A percentile compares a stretch with the other conserved stretches of the same genome.
phyloP scores from a whole-genome alignment of 1,140 invertebrate species.

The Vollenhovia emeryi region DNA sequence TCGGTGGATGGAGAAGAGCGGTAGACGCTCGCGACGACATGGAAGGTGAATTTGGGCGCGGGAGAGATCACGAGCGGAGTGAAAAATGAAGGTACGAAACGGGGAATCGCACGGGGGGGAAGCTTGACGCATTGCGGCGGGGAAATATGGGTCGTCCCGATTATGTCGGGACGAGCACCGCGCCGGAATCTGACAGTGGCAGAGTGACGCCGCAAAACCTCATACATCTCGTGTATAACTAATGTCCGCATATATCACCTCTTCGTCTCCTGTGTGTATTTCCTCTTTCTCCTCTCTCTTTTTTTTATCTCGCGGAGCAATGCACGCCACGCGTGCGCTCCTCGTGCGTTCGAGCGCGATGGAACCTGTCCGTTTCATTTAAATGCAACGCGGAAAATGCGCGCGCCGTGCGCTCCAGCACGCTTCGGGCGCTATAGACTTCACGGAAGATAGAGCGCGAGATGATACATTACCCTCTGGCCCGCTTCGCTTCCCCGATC shows the following conservation, averaged over 20 bases:
- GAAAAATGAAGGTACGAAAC: slow-evolving; percentile 71
- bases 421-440: slow-evolving; percentile 1
- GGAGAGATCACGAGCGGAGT: slow-evolving; percentile 28
- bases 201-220: slow-evolving; percentile 77
- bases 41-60: slow-evolving; percentile 69
- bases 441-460: slow-evolving; percentile 22
- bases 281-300: neutral
- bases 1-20: slow-evolving; percentile 15
- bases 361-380: slow-evolving; percentile 21
- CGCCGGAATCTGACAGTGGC: slow-evolving; percentile 76
- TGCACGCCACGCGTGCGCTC: slow-evolving; percentile 15
- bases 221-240: slow-evolving; percentile 80
- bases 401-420: neutral
- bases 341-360: slow-evolving; percentile 12
- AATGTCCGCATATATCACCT: slow-evolving; percentile 80
- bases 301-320: neutral
- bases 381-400: slow-evolving; percentile 45
- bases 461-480: slow-evolving; percentile 22
- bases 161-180: slow-evolving; percentile 74
- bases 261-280: slow-evolving; percentile 62
- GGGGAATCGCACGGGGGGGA: slow-evolving; percentile 30
- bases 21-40: slow-evolving; percentile 61
- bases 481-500: neutral
- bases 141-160: slow-evolving; percentile 81
- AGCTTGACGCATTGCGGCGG: slow-evolving; percentile 77